Evolutionary conservation across 30 jellyfish, hydroid and myxozoan species (phyloP).

Genomic region (Calvadosia cruxmelitensis): DNA sequence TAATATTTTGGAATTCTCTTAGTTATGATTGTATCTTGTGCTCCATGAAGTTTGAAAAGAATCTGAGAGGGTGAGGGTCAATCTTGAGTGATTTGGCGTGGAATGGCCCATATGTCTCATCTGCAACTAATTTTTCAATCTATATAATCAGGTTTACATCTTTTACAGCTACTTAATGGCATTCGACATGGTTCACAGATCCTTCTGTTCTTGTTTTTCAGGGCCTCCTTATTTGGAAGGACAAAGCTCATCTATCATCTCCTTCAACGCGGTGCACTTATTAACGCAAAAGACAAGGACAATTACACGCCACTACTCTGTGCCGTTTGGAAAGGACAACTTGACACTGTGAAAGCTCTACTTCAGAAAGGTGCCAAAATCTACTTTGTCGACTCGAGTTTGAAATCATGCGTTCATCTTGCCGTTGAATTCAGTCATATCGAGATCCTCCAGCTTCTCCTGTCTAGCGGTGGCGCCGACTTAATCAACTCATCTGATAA

Average conservation of each 20-base stretch:
- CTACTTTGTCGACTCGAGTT: constrained; percentile 35
- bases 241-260: constrained; percentile 33
- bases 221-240: constrained; percentile 82
- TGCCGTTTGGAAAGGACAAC: constrained; percentile 92
- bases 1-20: too few relatives aligned
- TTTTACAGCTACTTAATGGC: too few relatives aligned
- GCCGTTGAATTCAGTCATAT: constrained; percentile 62
- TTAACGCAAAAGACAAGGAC: constrained; percentile 59
- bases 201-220: constrained; percentile 1
- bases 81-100: too few relatives aligned
- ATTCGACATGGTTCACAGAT: too few relatives aligned
- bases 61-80: too few relatives aligned
- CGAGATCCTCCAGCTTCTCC: constrained; percentile 36
- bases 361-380: constrained; percentile 44
- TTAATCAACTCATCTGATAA: constrained; percentile 65
- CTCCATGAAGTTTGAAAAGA: too few relatives aligned
- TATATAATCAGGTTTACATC: too few relatives aligned
- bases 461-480: constrained; percentile 39
- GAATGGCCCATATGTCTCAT: too few relatives aligned
- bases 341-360: constrained; percentile 52
- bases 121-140: too few relatives aligned
- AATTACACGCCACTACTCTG: constrained; percentile 78
- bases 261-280: constrained; percentile 50
- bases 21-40: too few relatives aligned
- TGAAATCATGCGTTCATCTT: constrained; percentile 66